Base-by-base conservation (phyloP, 1,140 invertebrate species). In the Orussus abietinus region DNA sequence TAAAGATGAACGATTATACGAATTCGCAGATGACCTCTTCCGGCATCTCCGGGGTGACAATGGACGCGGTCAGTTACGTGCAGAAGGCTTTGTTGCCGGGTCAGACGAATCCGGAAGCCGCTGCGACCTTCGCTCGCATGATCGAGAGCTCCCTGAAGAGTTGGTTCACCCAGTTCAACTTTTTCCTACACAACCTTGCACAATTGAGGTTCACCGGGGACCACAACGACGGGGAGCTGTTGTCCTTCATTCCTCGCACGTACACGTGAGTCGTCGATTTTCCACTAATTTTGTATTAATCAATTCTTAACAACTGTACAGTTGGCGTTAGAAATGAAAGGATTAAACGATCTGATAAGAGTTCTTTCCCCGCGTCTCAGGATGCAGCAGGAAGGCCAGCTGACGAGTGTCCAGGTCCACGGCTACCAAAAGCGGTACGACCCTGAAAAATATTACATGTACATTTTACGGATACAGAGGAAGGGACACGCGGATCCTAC, bases 401-500 rank as follows among this genome's bases (percentile, higher is more conserved):
- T 99, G 33, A 82, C 80, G n/a, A 81, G 79, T 39, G 88, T 96
- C 2, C 83, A 86, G 66, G 88, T 98, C 6, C 80, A 88, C 32
- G 85, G 86, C 34, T 96, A 84, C 68, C 88, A 96, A 74, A 99
- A 99, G 68, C 82, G 92, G 49, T 96, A 96, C 65, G 91, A 92
- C 68, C 94, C 94, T 14, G 94, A 98, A 62, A 98, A 98, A 75
- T 93, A 96, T 75, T 99, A 99, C 70, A 92, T 97, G 59, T 99
- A 96, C 67, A 88, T 95, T 53, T 70, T 98, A 29, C 80, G 84
- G 53, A 86, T 99, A 29, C 84, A 85, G 52, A 77, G 96, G 39
- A 86, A 88, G 52, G 84, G 84, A 39, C 85, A 94, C 62, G 80
- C 80, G 5, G 90, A 94, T 57, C 84, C 90, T 1, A 83, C 85